phyloP scores from a whole-genome alignment of 2,888 invertebrate genomes.

The Microplitis deprimator region DNA sequence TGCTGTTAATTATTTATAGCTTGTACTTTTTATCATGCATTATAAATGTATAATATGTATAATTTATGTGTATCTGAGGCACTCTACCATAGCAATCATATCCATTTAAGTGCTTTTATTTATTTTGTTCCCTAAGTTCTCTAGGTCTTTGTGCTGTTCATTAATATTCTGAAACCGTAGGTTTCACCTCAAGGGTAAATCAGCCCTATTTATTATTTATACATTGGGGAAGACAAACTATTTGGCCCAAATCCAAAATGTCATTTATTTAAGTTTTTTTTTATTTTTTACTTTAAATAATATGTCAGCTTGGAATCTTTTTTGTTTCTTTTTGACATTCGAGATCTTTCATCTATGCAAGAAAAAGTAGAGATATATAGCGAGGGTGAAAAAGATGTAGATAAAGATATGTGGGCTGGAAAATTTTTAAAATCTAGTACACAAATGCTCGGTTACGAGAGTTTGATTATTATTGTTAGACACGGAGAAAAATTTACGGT shows the following conservation, averaged over 20 bases:
- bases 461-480: no score
- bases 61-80: not conserved
- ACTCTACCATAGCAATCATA: not conserved
- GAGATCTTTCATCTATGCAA: no score
- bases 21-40: not conserved
- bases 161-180: not conserved
- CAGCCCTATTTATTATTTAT: not conserved
- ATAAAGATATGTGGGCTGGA: no score
- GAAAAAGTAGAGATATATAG: no score
- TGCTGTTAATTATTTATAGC: not conserved
- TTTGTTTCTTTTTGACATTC: not conserved
- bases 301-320: not conserved
- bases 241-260: not conserved
- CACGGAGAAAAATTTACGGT: no score
- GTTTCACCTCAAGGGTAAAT: not conserved
- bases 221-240: not conserved
- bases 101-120: not conserved
- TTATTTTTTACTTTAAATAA: not conserved
- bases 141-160: not conserved
- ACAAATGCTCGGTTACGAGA: no score
- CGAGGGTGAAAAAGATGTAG: no score
- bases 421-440: no score
- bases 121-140: not conserved
- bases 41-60: not conserved
- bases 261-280: not conserved